Evolutionary conservation across 1,140 invertebrate genomes (phyloP).

Genomic region (Drosophila pseudoananassae): DNA sequence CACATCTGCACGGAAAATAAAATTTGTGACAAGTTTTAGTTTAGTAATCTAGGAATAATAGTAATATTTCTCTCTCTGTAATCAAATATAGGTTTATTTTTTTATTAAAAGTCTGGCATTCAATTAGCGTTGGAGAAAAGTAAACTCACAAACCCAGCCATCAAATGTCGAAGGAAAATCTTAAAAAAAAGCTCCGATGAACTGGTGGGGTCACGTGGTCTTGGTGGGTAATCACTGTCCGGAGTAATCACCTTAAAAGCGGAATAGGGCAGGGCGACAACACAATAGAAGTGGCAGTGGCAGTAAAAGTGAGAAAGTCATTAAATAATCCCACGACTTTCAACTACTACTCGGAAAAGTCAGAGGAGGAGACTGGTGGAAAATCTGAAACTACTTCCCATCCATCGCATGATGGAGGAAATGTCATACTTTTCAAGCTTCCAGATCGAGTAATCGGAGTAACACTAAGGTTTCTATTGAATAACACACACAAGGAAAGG

Average conservation of each 20-base stretch:
- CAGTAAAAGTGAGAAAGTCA: conserved; percentile 52
- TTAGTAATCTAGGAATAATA: no score
- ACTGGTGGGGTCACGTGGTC: conserved; percentile 41
- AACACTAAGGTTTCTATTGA: conserved; percentile 27
- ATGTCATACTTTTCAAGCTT: conserved; percentile 37
- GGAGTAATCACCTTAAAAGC: conserved; percentile 35
- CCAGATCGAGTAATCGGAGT: conserved; percentile 36
- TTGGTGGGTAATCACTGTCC: no score
- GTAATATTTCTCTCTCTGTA: background rate
- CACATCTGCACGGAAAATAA: background rate
- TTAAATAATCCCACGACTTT: conserved; percentile 53
- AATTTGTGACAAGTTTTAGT: no score
- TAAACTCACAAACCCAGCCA: conserved; percentile 20
- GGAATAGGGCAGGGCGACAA: conserved; percentile 38
- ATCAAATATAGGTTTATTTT: background rate
- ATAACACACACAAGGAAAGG: conserved; percentile 25
- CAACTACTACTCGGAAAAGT: conserved; percentile 44
- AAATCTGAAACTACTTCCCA: conserved; percentile 21
- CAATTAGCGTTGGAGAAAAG: conserved; percentile 47
- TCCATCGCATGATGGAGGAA: conserved; percentile 27
- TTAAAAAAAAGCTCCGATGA: conserved; percentile 28
- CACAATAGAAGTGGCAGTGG: conserved; percentile 38
- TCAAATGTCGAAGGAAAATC: conserved; percentile 26
- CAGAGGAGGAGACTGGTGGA: background rate
- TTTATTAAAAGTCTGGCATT: conserved; percentile 31